A percentile compares a stretch with the other conserved stretches of the same genome.
Evolutionary conservation across 30 jellyfish, hydroid and myxozoan genomes (phyloP).

Genomic region (Haliclystus octoradiatus): DNA sequence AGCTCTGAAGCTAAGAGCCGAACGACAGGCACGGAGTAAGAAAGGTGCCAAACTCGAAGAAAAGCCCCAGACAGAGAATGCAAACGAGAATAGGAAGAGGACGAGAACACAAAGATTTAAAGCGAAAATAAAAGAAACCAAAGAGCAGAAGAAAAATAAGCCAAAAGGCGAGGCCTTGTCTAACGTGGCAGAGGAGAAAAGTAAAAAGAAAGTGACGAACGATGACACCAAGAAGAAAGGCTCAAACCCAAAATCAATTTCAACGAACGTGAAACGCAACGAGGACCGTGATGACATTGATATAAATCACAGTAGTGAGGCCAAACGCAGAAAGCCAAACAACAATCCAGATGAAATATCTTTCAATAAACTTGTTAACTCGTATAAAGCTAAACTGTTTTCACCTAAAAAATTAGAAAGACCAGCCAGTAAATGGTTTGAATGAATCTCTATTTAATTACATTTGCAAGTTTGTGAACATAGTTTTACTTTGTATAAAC

Average conservation of each 20-base stretch:
- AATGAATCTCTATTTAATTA: no score
- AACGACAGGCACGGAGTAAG: background rate
- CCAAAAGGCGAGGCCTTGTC: background rate
- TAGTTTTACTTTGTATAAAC: no score
- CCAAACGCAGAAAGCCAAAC: background rate
- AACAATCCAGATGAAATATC: constrained; percentile 32
- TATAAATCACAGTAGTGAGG: background rate
- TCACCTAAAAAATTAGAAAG: background rate
- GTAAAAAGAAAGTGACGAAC: background rate
- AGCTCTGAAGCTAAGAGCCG: constrained; percentile 51
- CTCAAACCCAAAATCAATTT: background rate
- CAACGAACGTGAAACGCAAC: background rate
- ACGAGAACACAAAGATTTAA: constrained; percentile 9
- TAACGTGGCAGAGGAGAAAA: background rate
- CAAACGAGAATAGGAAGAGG: background rate
- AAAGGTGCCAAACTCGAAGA: background rate
- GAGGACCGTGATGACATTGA: constrained; percentile 13
- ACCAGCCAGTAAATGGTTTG: constrained; percentile 54
- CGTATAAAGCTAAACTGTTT: constrained; percentile 34
- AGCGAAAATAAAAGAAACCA: background rate
- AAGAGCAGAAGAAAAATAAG: constrained; percentile 1
- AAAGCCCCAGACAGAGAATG: background rate
- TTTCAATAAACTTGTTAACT: constrained; percentile 30
- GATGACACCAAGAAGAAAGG: background rate
- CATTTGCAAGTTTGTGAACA: no score